Evolutionary conservation across 1,140 invertebrate species (phyloP).

Genomic region (Thereuonema tuberculata): DNA sequence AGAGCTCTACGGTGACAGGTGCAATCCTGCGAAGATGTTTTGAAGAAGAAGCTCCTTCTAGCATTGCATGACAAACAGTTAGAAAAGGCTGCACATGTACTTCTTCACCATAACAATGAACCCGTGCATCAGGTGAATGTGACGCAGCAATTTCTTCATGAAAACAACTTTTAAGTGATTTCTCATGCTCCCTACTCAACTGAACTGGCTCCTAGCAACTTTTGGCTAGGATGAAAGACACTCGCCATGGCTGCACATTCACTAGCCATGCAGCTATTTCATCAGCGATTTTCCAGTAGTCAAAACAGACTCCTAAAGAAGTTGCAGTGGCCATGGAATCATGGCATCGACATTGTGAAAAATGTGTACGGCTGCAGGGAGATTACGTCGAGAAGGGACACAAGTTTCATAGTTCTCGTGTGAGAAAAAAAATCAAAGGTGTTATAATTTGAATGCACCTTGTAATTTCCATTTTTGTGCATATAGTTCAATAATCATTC

Average conservation of each 20-base stretch:
- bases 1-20: slow-evolving; percentile 6
- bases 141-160: slow-evolving; percentile 14
- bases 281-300: slow-evolving; percentile 14
- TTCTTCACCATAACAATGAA: slow-evolving; percentile 12
- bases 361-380: slow-evolving; percentile 13
- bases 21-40: slow-evolving; percentile 5
- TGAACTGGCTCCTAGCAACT: slow-evolving; percentile 12
- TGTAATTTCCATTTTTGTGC: slow-evolving; percentile 6
- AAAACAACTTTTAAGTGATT: slow-evolving; percentile 16
- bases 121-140: slow-evolving; percentile 2
- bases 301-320: slow-evolving; percentile 15
- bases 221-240: slow-evolving; percentile 15
- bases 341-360: slow-evolving; percentile 12
- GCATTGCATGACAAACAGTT: slow-evolving; percentile 5
- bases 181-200: slow-evolving; percentile 16
- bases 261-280: slow-evolving; percentile 13
- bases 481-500: too few species aligned
- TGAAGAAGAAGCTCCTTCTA: slow-evolving; percentile 6
- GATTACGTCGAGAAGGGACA: slow-evolving; percentile 13
- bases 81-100: slow-evolving; percentile 1
- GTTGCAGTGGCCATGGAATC: slow-evolving; percentile 14
- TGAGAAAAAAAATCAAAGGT: slow-evolving; percentile 5
- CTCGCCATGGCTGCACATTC: slow-evolving; percentile 14
- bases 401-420: slow-evolving; percentile 10
- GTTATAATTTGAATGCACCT: slow-evolving; percentile 13